A percentile compares a stretch with the other conserved stretches of the same genome.
These are phyloP conservation scores for Epinephelus lanceolatus DNA, from an alignment of 2,113 vertebrate species.

Conservation along the genomic window DNA sequence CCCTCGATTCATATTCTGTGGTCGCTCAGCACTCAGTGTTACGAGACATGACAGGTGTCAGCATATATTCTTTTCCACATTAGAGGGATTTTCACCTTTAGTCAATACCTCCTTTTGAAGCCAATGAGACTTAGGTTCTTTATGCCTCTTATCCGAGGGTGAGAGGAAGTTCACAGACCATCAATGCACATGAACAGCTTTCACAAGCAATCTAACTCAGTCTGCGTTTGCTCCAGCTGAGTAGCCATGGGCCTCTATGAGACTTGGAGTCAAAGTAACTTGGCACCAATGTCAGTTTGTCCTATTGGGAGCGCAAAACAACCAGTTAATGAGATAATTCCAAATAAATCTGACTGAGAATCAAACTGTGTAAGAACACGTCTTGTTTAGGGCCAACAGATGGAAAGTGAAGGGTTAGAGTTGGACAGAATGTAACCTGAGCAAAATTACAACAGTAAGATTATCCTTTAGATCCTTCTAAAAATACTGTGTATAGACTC, in stretches of 20 bases:
- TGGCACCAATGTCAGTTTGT: constrained; percentile 38
- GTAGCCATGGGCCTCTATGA: constrained; percentile 51
- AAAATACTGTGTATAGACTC: neutral
- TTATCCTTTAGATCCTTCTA: neutral
- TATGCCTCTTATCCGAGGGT: constrained; percentile 29
- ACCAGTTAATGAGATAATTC: constrained; percentile 39
- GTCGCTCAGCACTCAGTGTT: constrained; percentile 9
- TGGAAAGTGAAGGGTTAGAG: neutral
- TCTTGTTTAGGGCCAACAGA: neutral
- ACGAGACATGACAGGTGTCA: constrained; percentile 55
- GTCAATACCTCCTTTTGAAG: constrained; percentile 46
- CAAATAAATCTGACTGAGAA: constrained; percentile 31
- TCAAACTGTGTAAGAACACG: constrained; percentile 9
- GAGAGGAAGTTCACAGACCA: constrained; percentile 60
- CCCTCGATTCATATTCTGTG: constrained; percentile 25
- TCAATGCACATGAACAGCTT: constrained; percentile 64
- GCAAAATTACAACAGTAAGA: neutral
- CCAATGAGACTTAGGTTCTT: constrained; percentile 45
- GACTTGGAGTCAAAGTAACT: constrained; percentile 31
- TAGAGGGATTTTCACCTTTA: constrained; percentile 59
- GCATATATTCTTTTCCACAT: constrained; percentile 44
- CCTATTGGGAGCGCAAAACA: constrained; percentile 16
- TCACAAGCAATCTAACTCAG: constrained; percentile 65
- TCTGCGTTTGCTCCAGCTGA: constrained; percentile 32
- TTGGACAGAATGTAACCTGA: neutral